phyloP scores from a whole-genome alignment of 2,797 vertebrate genomes.

The Molossus molossus region DNA sequence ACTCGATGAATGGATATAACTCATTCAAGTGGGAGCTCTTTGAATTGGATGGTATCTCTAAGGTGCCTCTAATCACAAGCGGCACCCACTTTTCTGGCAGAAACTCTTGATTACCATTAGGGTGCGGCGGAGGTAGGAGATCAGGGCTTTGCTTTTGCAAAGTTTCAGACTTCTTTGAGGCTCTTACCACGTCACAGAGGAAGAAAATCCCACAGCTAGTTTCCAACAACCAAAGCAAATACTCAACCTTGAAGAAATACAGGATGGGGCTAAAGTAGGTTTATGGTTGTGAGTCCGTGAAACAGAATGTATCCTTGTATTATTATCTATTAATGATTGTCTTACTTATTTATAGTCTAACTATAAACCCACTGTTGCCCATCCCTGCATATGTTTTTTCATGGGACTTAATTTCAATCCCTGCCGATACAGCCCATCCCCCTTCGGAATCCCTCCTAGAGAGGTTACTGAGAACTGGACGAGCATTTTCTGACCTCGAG shows the following conservation, averaged over 20 bases:
- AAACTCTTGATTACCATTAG: not conserved
- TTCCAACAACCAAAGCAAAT: constrained; percentile 52
- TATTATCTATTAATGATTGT: no score
- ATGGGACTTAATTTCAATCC: not conserved
- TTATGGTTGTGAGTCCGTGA: not conserved
- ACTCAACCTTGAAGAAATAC: not conserved
- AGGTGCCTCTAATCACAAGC: not conserved
- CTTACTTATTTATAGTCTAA: not conserved
- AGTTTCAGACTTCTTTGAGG: not conserved
- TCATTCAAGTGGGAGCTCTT: not conserved
- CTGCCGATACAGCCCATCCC: not conserved
- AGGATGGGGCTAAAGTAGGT: not conserved
- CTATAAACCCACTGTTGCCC: not conserved
- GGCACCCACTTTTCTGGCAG: not conserved
- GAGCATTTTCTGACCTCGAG: not conserved
- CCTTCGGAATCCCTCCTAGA: not conserved
- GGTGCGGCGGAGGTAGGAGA: not conserved
- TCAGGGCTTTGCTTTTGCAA: not conserved
- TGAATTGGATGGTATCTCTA: not conserved
- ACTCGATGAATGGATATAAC: not conserved
- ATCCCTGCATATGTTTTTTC: not conserved
- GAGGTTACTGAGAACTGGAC: not conserved
- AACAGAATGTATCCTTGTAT: not conserved
- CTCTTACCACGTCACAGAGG: not conserved
- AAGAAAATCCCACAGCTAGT: not conserved